A percentile compares a stretch with the other conserved stretches of the same genome.
Evolutionary conservation across 2,888 invertebrate species (phyloP).

Genomic region (Caenorhabditis sp.): DNA sequence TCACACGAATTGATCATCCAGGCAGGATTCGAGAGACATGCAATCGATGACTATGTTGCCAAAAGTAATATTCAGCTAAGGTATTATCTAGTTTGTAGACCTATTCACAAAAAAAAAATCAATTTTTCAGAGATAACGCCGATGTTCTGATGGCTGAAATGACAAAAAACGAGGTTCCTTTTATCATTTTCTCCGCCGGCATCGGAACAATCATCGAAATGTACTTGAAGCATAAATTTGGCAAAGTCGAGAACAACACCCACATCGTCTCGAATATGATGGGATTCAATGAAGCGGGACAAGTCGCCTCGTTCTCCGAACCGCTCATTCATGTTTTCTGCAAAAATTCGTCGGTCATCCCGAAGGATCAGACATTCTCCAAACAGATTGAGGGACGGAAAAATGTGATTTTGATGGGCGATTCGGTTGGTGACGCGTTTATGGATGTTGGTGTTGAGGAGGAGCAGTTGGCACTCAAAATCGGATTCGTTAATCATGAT

Average conservation of each 20-base stretch:
- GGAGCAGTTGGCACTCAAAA: conserved; percentile 79
- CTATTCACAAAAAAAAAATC: too few species aligned
- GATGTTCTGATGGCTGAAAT: conserved; percentile 45
- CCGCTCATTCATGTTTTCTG: conserved; percentile 89
- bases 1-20: conserved; percentile 72
- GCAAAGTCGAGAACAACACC: conserved; percentile 45
- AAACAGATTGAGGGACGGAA: conserved; percentile 72
- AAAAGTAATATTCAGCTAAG: conserved; percentile 36
- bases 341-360: conserved; percentile 86
- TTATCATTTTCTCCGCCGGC: conserved; percentile 88
- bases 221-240: conserved; percentile 78
- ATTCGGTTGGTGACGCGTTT: conserved; percentile 87
- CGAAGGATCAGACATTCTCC: conserved; percentile 32
- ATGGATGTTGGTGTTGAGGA: conserved; percentile 88
- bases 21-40: conserved; percentile 68
- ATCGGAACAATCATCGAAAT: conserved; percentile 80
- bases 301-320: conserved; percentile 77
- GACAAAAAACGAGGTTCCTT: conserved; percentile 76
- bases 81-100: conserved; percentile 1
- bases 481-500: conserved; percentile 84
- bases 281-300: conserved; percentile 57
- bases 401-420: conserved; percentile 90
- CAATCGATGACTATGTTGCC: conserved; percentile 71
- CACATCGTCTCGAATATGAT: conserved; percentile 70
- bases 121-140: conserved; percentile 47